Percentiles rank a stretch among this genome's conserved stretches.
phyloP scores from a whole-genome alignment of 2,797 vertebrate species.

The Streptopelia turtur region DNA sequence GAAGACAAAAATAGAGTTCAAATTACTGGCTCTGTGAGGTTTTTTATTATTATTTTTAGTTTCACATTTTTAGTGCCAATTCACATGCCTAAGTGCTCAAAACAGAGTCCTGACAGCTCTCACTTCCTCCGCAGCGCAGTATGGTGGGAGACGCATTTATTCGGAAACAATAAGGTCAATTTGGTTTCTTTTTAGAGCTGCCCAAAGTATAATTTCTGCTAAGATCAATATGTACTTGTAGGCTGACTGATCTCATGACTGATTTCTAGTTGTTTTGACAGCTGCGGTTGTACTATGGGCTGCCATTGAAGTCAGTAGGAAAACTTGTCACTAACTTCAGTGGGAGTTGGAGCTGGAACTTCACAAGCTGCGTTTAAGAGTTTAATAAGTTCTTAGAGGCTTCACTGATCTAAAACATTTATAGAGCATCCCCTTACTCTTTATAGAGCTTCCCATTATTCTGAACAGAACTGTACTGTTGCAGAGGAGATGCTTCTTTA shows the following conservation, averaged over 20 bases:
- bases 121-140: not conserved
- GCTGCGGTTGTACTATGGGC: constrained; percentile 34
- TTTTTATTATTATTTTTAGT: constrained; percentile 5
- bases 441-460: constrained; percentile 22
- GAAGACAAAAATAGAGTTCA: constrained; percentile 19
- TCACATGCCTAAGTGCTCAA: not conserved
- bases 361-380: constrained; percentile 39
- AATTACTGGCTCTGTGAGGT: not conserved
- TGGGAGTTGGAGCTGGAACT: not conserved
- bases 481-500: constrained; percentile 61
- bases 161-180: constrained; percentile 30
- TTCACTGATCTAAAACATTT: constrained; percentile 60
- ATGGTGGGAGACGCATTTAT: not conserved
- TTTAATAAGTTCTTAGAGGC: constrained; percentile 60
- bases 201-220: constrained; percentile 54
- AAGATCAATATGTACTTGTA: constrained; percentile 17
- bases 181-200: constrained; percentile 44
- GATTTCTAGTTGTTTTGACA: constrained; percentile 71
- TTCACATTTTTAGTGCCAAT: not conserved
- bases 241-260: constrained; percentile 16
- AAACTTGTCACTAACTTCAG: not conserved
- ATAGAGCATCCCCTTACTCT: constrained; percentile 24
- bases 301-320: not conserved
- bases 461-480: constrained; percentile 46
- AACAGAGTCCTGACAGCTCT: constrained; percentile 17